These are phyloP conservation scores for Streptopelia turtur DNA, from an alignment of 2,797 vertebrate species.

Conservation along the genomic window DNA sequence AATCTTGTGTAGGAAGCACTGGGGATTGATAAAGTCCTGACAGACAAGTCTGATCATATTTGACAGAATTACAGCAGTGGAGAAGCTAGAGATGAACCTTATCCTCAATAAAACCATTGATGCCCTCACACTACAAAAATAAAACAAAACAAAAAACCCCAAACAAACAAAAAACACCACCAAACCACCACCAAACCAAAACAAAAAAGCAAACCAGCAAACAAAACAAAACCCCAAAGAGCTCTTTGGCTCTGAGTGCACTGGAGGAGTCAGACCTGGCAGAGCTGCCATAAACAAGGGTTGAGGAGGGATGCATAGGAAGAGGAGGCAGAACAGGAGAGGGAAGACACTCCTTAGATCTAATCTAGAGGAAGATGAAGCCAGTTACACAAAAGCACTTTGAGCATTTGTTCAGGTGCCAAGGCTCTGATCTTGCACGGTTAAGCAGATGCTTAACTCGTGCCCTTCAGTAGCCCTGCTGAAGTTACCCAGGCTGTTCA, in stretches of 20 bases:
- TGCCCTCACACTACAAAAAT: background rate
- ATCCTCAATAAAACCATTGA: background rate
- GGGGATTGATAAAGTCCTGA: slow-evolving; percentile 26
- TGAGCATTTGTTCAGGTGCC: background rate
- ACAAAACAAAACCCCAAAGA: background rate
- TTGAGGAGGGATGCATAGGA: background rate
- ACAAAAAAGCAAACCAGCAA: background rate
- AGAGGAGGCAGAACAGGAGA: background rate
- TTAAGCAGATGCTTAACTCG: background rate
- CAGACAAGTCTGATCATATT: slow-evolving; percentile 53
- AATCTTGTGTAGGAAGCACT: slow-evolving; percentile 47
- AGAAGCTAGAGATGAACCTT: background rate
- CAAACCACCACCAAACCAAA: too few relatives aligned
- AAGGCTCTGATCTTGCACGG: background rate
- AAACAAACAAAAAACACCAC: too few relatives aligned
- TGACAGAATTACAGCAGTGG: background rate
- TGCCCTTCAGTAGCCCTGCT: background rate
- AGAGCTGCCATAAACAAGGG: background rate
- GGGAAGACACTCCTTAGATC: background rate
- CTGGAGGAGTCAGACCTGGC: background rate
- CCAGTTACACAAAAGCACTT: background rate
- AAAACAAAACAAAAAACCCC: too few relatives aligned
- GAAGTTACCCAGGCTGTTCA: background rate
- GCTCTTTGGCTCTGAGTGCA: background rate
- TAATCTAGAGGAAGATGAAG: background rate